Percentiles rank a stretch among this genome's conserved stretches.
Conservation (phyloP, 1,140 invertebrate genomes). For the Potamilus streckersoni region DNA sequence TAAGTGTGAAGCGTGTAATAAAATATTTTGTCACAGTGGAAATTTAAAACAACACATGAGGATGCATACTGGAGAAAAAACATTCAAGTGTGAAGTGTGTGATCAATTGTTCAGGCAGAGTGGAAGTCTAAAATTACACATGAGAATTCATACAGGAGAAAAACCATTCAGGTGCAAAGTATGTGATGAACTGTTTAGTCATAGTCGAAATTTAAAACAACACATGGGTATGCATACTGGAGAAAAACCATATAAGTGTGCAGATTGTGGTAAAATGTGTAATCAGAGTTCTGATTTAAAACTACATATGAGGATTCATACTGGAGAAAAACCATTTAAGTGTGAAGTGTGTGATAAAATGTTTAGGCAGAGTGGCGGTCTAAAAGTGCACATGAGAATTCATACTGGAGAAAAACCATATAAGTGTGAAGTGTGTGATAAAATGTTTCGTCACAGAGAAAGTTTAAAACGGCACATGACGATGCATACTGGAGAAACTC, state of each 20-base stretch:
- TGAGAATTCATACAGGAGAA: conserved; percentile 13
- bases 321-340: neutral
- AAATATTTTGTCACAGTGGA: neutral
- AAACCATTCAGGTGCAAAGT: conserved; percentile 8
- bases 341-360: conserved; percentile 7
- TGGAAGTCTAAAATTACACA: conserved; percentile 7
- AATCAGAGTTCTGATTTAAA: conserved; percentile 1
- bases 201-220: neutral
- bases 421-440: no score
- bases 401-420: neutral
- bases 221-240: conserved; percentile 11
- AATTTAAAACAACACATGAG: conserved; percentile 4
- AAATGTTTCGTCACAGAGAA: no score
- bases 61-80: conserved; percentile 11
- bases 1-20: conserved; percentile 14
- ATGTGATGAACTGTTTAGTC: conserved; percentile 1
- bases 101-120: neutral
- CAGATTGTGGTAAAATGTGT: conserved; percentile 7
- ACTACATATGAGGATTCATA: neutral
- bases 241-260: conserved; percentile 12
- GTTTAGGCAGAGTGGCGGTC: neutral
- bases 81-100: conserved; percentile 3
- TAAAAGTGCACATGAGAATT: conserved; percentile 7
- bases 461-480: no score
- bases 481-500: no score